Evolutionary conservation across 1,140 invertebrate species (phyloP).

Genomic region (Caenorhabditis tropicalis): DNA sequence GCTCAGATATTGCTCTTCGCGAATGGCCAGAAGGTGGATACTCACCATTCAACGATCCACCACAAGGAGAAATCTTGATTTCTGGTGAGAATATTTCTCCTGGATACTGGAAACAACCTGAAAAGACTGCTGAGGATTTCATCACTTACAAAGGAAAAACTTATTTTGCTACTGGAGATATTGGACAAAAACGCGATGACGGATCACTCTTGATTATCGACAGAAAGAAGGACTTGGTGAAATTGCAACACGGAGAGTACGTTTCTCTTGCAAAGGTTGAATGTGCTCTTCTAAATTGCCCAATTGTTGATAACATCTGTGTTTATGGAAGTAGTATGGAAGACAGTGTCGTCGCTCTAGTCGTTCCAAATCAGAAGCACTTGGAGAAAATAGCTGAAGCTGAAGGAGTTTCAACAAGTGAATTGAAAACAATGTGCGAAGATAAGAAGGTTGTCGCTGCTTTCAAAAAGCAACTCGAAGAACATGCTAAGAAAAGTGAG

Average conservation of each 20-base stretch:
- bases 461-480: constrained; percentile 48
- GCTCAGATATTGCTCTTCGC: constrained; percentile 48
- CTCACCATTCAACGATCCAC: constrained; percentile 55
- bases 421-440: constrained; percentile 40
- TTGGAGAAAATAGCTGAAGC: constrained; percentile 72
- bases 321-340: constrained; percentile 87
- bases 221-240: constrained; percentile 96
- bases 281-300: constrained; percentile 88
- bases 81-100: constrained; percentile 86
- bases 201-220: constrained; percentile 95
- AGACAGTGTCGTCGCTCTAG: constrained; percentile 85
- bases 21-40: constrained; percentile 51
- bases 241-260: constrained; percentile 95
- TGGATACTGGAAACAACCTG: constrained; percentile 90
- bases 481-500: constrained; percentile 51
- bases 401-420: constrained; percentile 44
- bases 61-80: constrained; percentile 85
- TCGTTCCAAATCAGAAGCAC: constrained; percentile 82
- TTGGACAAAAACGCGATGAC: constrained; percentile 88
- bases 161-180: constrained; percentile 95
- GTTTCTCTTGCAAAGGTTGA: constrained; percentile 79
- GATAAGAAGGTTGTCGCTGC: constrained; percentile 35
- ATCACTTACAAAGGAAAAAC: constrained; percentile 74
- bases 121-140: constrained; percentile 90
- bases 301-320: constrained; percentile 92